Conservation (phyloP, 2,888 invertebrate genomes). For the Drosophila macrospina region DNA sequence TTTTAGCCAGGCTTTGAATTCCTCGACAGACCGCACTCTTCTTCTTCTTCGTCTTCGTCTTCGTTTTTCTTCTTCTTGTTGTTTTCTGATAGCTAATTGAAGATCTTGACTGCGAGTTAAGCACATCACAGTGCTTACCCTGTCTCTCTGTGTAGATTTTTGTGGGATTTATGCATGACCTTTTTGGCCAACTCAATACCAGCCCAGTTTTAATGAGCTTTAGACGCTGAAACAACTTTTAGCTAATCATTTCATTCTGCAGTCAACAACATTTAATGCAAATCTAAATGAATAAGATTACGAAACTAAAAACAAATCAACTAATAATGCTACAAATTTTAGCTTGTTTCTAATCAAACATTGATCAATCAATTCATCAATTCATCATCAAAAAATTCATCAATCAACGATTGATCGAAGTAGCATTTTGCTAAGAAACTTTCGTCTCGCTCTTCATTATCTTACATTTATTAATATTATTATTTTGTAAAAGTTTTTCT, state of each 20-base stretch:
- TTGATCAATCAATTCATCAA: no score
- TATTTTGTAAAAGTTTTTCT: no score
- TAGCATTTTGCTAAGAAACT: no score
- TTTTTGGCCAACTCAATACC: background rate
- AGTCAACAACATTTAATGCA: background rate
- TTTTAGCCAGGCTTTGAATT: constrained; percentile 62
- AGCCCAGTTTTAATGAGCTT: constrained; percentile 40
- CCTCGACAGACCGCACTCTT: constrained; percentile 43
- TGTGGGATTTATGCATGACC: constrained; percentile 27
- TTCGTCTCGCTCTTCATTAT: no score
- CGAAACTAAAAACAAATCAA: no score
- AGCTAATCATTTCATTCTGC: background rate
- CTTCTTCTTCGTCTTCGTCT: background rate
- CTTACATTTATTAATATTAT: no score
- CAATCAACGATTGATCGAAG: no score
- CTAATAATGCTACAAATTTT: no score
- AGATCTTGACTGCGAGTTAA: constrained; percentile 75
- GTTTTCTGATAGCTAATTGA: constrained; percentile 82
- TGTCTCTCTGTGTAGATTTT: constrained; percentile 9
- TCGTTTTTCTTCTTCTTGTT: constrained; percentile 9
- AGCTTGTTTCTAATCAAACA: no score
- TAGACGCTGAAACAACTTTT: background rate
- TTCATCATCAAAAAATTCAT: no score
- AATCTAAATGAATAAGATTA: no score
- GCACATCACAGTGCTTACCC: constrained; percentile 39